Conservation (phyloP, 2,797 vertebrate genomes). For the Eutrigla gurnardus region DNA sequence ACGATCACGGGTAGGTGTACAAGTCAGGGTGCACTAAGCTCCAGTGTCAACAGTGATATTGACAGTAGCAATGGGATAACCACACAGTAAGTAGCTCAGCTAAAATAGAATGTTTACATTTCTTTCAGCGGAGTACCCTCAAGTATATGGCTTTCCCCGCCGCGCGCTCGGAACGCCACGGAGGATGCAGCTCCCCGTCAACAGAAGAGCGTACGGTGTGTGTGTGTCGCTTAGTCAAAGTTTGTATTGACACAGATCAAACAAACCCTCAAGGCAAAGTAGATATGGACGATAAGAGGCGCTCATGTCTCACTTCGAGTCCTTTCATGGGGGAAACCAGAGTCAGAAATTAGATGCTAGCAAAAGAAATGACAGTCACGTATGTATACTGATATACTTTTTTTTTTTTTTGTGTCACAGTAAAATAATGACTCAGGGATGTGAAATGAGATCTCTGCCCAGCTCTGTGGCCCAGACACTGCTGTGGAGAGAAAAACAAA, state of each 20-base stretch:
- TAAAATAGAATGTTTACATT: constrained; percentile 65
- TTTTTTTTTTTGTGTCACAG: constrained; percentile 78
- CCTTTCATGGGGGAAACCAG: constrained; percentile 67
- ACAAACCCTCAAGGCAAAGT: constrained; percentile 77
- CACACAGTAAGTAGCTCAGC: constrained; percentile 58
- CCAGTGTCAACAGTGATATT: constrained; percentile 63
- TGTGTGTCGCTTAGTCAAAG: constrained; percentile 56
- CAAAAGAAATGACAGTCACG: constrained; percentile 74
- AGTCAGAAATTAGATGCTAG: constrained; percentile 67
- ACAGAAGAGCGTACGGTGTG: constrained; percentile 48
- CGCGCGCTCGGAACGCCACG: constrained; percentile 21
- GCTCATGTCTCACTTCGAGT: constrained; percentile 69
- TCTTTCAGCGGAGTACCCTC: constrained; percentile 51
- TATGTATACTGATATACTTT: constrained; percentile 81
- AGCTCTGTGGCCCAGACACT: constrained; percentile 67
- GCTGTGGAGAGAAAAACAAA: constrained; percentile 44
- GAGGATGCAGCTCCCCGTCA: constrained; percentile 44
- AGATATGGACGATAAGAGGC: constrained; percentile 64
- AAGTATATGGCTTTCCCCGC: constrained; percentile 46
- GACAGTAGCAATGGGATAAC: constrained; percentile 58
- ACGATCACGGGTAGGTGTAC: constrained; percentile 55
- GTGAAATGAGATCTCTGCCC: constrained; percentile 70
- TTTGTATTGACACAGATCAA: constrained; percentile 70
- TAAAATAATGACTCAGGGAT: constrained; percentile 73
- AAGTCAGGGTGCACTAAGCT: constrained; percentile 61